Evolutionary conservation across 2,113 vertebrate genomes (phyloP).

Genomic region (Tupaia chinensis): DNA sequence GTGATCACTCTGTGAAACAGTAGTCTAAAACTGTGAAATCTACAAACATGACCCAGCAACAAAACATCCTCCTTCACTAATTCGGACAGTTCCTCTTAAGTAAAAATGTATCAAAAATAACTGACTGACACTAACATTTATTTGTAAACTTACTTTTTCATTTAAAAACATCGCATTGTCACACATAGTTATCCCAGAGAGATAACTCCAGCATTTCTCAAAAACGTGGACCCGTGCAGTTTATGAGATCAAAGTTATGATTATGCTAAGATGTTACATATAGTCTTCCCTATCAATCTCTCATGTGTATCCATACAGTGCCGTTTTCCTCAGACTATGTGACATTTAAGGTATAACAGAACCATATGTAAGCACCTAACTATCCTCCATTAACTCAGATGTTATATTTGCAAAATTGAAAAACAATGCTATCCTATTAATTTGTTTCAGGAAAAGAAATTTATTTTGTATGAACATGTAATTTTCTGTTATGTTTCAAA

Average conservation of each 20-base stretch:
- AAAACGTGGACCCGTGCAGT: not conserved
- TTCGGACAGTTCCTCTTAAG: not conserved
- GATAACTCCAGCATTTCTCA: not conserved
- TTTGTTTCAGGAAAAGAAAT: not conserved
- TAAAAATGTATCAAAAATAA: slow-evolving; percentile 40
- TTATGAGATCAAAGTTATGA: not conserved
- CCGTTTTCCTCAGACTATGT: not conserved
- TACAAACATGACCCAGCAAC: not conserved
- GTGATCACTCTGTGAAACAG: not conserved
- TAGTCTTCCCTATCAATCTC: not conserved
- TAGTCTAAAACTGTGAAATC: not conserved
- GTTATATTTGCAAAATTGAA: not conserved
- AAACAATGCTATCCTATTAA: not conserved
- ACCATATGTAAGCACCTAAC: not conserved
- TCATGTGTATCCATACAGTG: not conserved
- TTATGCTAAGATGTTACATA: not conserved
- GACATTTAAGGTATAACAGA: not conserved
- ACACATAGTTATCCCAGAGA: not conserved
- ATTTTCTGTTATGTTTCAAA: slow-evolving; percentile 34
- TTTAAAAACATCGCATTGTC: slow-evolving; percentile 11
- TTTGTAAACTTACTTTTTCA: slow-evolving; percentile 23
- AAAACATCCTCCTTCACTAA: not conserved
- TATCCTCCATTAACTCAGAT: not conserved
- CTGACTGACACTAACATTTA: not conserved
- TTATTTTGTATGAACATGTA: not conserved